A percentile compares a stretch with the other conserved stretches of the same genome.
phyloP scores from a whole-genome alignment of 2,113 vertebrate genomes.

The Pterocles orientalis region DNA sequence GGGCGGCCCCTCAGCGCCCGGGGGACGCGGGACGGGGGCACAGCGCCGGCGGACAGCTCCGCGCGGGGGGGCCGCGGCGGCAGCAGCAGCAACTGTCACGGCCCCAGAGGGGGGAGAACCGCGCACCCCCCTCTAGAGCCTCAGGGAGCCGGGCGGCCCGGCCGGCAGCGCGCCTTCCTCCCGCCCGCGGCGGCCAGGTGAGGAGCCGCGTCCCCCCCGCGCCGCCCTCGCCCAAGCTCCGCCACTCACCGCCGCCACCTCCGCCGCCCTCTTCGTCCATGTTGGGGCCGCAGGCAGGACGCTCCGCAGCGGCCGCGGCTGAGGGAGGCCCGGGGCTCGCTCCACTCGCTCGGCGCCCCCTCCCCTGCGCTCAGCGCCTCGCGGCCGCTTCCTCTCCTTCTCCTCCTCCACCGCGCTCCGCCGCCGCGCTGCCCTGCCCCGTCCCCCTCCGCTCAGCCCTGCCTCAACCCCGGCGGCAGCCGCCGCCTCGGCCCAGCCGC shows the following conservation, averaged over 20 bases:
- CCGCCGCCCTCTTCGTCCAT: slow-evolving; percentile 62
- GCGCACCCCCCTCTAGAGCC: not conserved
- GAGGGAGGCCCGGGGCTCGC: not conserved
- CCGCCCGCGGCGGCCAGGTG: not conserved
- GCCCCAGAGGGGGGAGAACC: not conserved
- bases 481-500: slow-evolving; percentile 5
- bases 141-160: not conserved
- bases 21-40: not conserved
- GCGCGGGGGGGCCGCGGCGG: not conserved
- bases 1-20: not conserved
- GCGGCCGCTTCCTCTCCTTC: not conserved
- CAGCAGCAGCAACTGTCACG: not conserved
- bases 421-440: not conserved
- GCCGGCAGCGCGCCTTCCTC: too few species aligned
- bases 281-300: not conserved
- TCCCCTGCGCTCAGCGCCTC: not conserved
- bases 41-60: not conserved
- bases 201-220: not conserved
- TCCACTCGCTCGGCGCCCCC: not conserved
- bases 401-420: not conserved
- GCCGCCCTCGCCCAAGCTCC: not conserved
- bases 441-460: not conserved
- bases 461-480: not conserved
- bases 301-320: not conserved
- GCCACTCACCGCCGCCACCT: slow-evolving; percentile 38